phyloP scores from a whole-genome alignment of 2,888 invertebrate species.

The Rambutsinella grinnellia region DNA sequence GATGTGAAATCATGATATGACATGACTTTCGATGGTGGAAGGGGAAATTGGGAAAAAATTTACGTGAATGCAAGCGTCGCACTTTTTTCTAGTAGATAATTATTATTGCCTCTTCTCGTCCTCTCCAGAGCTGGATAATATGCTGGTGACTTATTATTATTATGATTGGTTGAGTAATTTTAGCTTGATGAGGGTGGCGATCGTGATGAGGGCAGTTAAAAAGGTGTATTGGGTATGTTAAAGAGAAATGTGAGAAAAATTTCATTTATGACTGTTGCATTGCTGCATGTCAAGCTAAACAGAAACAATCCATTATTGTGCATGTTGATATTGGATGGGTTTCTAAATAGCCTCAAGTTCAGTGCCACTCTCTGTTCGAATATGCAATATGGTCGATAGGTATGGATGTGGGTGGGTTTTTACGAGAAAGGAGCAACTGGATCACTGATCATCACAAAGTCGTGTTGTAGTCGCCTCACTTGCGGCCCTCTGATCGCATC shows the following conservation, averaged over 20 bases:
- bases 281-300: no score
- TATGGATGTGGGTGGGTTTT: background rate
- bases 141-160: background rate
- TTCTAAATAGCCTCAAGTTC: constrained; percentile 20
- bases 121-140: background rate
- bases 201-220: background rate
- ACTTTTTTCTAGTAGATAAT: background rate
- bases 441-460: no score
- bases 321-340: background rate
- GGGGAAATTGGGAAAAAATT: constrained; percentile 39
- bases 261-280: no score
- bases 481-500: no score
- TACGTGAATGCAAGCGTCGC: constrained; percentile 25
- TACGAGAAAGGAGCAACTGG: background rate
- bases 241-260: background rate
- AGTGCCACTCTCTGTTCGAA: no score
- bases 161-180: background rate
- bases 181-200: background rate
- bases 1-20: constrained; percentile 11
- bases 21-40: constrained; percentile 5
- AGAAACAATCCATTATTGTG: no score
- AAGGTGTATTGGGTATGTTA: background rate
- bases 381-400: background rate
- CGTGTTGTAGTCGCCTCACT: no score
- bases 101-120: background rate